Evolutionary conservation across 2,797 vertebrate genomes (phyloP).

Genomic region (Margarornis squamiger): DNA sequence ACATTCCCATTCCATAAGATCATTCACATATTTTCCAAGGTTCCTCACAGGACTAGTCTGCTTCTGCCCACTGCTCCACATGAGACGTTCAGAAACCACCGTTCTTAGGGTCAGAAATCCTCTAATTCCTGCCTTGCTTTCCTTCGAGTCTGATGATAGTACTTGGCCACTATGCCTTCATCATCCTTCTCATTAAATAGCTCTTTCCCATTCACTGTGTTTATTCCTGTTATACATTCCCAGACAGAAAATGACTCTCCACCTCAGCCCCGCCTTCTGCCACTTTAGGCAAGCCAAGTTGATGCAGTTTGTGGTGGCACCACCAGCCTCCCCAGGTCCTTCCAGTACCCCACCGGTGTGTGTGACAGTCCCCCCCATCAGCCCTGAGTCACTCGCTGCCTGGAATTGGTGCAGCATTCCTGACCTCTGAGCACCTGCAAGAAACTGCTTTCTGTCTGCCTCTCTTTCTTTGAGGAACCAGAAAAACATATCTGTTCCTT

Average conservation of each 20-base stretch:
- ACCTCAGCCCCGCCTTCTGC: background rate
- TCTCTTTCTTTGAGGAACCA: background rate
- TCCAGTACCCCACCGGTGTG: background rate
- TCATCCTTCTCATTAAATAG: background rate
- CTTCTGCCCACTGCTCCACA: background rate
- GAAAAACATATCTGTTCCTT: background rate
- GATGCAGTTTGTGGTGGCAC: background rate
- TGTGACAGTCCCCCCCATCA: background rate
- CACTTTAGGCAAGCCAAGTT: background rate
- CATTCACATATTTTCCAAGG: background rate
- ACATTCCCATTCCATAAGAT: background rate
- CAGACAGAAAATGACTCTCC: background rate
- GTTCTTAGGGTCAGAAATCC: background rate
- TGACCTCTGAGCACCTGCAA: background rate
- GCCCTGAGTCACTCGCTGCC: accelerated
- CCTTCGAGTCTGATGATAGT: background rate
- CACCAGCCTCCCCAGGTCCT: background rate
- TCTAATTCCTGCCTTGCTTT: background rate
- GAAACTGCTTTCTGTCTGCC: background rate
- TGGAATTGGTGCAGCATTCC: background rate
- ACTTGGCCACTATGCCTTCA: background rate
- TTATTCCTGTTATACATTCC: background rate
- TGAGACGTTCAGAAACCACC: background rate
- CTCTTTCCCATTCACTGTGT: background rate
- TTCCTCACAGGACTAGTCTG: background rate